Base-by-base conservation (phyloP, 2,113 vertebrate species). In the Rhegmatorhina hoffmannsi region DNA sequence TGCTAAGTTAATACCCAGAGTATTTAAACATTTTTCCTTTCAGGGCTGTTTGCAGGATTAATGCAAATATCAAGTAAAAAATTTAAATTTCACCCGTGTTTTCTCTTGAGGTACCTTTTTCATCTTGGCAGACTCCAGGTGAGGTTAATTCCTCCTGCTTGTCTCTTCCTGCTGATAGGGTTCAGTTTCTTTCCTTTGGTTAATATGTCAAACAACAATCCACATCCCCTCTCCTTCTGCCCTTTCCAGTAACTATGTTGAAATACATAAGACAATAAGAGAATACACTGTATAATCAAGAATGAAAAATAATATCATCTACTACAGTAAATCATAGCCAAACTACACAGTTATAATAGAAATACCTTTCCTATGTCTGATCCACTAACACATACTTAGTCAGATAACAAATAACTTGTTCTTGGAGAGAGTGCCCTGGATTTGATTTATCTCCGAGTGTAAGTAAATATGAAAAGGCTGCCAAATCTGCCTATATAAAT, bases 381-480 rank as follows among this genome's bases (percentile, higher is more conserved):
- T 95, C 92, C 90, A 62, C 92, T 92, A 97, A 94, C 96, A 97
- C 95, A 92, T 97, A 96, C 95, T 97, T 97, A 96, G 96, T 95
- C 95, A 97, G 96, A 96, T 97, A 97, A 97, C 95, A 95, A 97
- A 97, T 97, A 97, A 97, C 97, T 94, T 97, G 85, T 97, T 97
- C 95, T 96, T 97, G 95, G 96, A 95, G 87, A 94, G 92, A 94
- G 73, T 94, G 84, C 84, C 84, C 69, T 82, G 84, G 76, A 84
- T 96, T 96, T 97, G 96, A 97, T 97, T 97, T 97, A 97, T 97
- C 89, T 96, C 67, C 89, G 92, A 84, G 90, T 95, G 91, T 95
- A 96, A 97, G 96, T 97, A 97, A 96, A 97, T 96, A 97, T 85
- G 95, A 96, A 97, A 97, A 96, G 93, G 59, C 96, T 97, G 96